phyloP scores from a whole-genome alignment of 2,888 invertebrate species.

The Schrankia costaestrigalis region DNA sequence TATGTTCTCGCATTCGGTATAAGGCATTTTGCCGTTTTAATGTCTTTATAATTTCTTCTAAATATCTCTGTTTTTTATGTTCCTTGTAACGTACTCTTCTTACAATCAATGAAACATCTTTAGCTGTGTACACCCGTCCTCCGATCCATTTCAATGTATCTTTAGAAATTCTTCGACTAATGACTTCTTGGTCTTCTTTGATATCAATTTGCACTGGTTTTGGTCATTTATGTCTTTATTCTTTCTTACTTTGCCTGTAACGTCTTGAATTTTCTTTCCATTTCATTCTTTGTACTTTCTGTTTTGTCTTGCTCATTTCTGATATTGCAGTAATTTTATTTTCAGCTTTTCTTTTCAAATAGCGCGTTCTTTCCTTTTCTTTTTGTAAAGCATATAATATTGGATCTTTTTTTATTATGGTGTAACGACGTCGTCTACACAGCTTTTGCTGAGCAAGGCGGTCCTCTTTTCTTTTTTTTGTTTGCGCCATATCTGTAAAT shows the following conservation, averaged over 20 bases:
- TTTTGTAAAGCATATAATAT: background rate
- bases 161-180: background rate
- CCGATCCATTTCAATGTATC: background rate
- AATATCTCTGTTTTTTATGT: background rate
- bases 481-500: too few species aligned
- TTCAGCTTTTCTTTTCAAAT: background rate
- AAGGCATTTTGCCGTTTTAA: background rate
- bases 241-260: background rate
- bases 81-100: background rate
- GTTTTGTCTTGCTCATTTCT: background rate
- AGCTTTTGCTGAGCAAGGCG: background rate
- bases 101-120: background rate
- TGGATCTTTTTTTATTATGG: background rate
- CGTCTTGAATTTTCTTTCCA: background rate
- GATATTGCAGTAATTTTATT: background rate
- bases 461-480: too few species aligned
- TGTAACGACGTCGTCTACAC: background rate
- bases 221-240: background rate
- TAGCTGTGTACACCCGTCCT: background rate
- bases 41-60: background rate
- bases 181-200: background rate
- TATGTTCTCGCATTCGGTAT: background rate
- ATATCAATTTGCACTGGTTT: too few species aligned
- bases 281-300: background rate
- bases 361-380: background rate